Conservation (phyloP, 2,888 invertebrate species). For the Chalcosyrphus nemorum region DNA sequence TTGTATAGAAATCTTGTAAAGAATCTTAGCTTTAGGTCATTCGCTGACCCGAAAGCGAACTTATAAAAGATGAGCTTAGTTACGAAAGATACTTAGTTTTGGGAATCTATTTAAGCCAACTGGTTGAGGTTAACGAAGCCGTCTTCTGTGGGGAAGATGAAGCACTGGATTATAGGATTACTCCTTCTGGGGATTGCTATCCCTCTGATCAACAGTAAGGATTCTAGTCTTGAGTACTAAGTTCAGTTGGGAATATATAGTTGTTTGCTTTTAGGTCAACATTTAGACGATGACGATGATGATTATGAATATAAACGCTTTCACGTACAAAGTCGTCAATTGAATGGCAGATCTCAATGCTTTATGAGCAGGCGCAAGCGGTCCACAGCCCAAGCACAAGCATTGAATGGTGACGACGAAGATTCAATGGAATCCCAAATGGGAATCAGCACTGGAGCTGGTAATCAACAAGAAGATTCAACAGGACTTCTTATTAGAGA, state of each 20-base stretch:
- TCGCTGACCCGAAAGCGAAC: constrained; percentile 35
- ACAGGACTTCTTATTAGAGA: constrained; percentile 8
- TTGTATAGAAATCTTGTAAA: background rate
- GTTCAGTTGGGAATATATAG: too few relatives aligned
- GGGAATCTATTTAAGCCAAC: background rate
- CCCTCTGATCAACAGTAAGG: constrained; percentile 23
- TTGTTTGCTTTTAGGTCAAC: constrained; percentile 17
- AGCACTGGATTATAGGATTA: constrained; percentile 32
- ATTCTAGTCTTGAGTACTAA: too few relatives aligned
- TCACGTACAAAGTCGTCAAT: constrained; percentile 16
- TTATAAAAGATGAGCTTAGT: constrained; percentile 44
- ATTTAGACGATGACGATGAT: background rate
- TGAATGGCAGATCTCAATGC: constrained; percentile 2
- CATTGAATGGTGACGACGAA: background rate
- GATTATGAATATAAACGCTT: constrained; percentile 33
- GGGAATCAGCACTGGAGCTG: background rate
- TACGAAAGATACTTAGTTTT: constrained; percentile 24
- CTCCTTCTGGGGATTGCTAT: background rate
- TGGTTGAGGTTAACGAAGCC: background rate
- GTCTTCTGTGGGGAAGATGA: constrained; percentile 22
- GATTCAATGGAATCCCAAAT: background rate
- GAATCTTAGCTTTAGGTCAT: constrained; percentile 22
- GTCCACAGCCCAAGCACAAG: background rate
- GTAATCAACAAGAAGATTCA: background rate
- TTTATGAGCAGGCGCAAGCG: constrained; percentile 9